A percentile compares a stretch with the other conserved stretches of the same genome.
Conservation (phyloP, 1,140 invertebrate genomes). For the Drosophila insularis region DNA sequence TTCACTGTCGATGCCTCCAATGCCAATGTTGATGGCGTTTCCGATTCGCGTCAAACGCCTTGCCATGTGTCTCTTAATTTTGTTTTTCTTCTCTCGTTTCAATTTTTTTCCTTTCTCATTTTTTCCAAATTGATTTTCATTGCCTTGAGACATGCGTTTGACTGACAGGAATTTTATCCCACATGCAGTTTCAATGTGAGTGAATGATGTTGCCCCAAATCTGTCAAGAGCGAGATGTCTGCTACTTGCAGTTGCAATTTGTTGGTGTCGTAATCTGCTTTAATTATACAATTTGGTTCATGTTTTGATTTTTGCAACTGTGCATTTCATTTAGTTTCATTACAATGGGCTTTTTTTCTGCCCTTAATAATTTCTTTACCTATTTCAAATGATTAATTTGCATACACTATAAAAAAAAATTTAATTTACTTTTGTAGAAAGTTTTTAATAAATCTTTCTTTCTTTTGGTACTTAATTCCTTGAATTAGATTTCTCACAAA, state of each 20-base stretch:
- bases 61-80: slow-evolving; percentile 71
- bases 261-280: background rate
- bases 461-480: no score
- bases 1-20: slow-evolving; percentile 35
- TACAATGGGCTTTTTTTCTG: background rate
- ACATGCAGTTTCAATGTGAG: slow-evolving; percentile 17
- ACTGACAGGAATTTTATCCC: slow-evolving; percentile 30
- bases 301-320: background rate
- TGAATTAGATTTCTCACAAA: no score
- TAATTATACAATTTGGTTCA: background rate
- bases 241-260: background rate
- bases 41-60: slow-evolving; percentile 38
- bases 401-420: background rate
- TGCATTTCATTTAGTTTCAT: background rate
- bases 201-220: slow-evolving; percentile 10
- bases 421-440: no score
- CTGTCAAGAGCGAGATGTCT: slow-evolving; percentile 10
- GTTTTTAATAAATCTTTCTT: no score
- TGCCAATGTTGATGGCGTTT: slow-evolving; percentile 20
- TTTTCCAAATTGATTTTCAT: slow-evolving; percentile 73
- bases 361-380: background rate
- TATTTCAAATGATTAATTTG: background rate
- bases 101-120: slow-evolving; percentile 18
- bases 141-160: slow-evolving; percentile 55
- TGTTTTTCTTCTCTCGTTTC: slow-evolving; percentile 20